Evolutionary conservation across 1,140 invertebrate genomes (phyloP), one percentile per base, ranked within the genome.

Genomic region (Zaprionus vittiger): DNA sequence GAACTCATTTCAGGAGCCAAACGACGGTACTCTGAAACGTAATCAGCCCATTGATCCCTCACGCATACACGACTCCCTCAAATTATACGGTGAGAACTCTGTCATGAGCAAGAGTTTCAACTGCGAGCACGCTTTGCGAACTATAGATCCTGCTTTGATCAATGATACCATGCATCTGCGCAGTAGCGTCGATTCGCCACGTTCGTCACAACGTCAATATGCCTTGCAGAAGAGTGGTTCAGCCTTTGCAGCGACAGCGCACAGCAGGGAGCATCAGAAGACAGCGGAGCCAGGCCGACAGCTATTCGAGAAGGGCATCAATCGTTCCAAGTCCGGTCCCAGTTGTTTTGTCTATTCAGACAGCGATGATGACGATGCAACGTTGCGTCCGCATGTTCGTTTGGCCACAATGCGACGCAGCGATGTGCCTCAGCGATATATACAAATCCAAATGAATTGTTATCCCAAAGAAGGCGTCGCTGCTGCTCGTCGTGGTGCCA

Each of bases 311-410:
- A 93, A 93, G 65, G 93, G 93, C 71, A 92, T 96, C 15, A 95
- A 95, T 90, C 94, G 95, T 38, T 96, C 95, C 0, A 94, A 95
- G 92, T 95, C 95, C 6, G 95, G 95, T n/a, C 95, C 95, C n/a
- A 95, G 95, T 80, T 95, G 95, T 79, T 93, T 95, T 37, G 94
- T 95, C 5, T 91, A 89, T 56, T 87, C 83, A 2, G 91, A 92
- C 56, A 92, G 91, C 54, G 92, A 93, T 74, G 91, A 93, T 38
- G 83, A 86, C 22, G 85, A 91, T 24, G 59, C 83, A 15, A 86
- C 91, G 11, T 55, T 89, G 20, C 66, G 75, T n/a, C 81, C 79
- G 0, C 80, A 74, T 52, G 17, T 11, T 49, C 69, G 77, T 4
- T 47, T 91, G 70, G 79, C 83, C n/a, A 92, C 91, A 14, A 75